Conservation (phyloP, 2,113 vertebrate genomes). For the Natator depressus region DNA sequence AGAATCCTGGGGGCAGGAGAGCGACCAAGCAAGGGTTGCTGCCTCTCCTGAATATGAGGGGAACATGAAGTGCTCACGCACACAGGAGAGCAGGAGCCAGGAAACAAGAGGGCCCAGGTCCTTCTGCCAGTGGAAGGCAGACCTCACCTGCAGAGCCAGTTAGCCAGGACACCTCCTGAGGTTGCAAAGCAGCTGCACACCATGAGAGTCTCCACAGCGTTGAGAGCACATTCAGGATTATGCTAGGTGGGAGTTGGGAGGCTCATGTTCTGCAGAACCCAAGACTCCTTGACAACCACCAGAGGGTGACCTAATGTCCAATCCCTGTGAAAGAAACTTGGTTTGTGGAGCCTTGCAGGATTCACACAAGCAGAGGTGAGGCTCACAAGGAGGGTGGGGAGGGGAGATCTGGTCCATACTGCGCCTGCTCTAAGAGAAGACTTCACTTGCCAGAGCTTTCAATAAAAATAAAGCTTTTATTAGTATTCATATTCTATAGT, state of each 20-base stretch:
- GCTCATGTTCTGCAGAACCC: not conserved
- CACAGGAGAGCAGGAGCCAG: not conserved
- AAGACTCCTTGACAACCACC: not conserved
- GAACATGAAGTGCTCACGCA: not conserved
- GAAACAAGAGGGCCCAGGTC: not conserved
- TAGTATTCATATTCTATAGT: too few species aligned
- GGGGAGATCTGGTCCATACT: not conserved
- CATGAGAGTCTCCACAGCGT: not conserved
- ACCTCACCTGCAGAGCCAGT: not conserved
- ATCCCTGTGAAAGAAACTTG: not conserved
- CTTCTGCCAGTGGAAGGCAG: not conserved
- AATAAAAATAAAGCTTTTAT: not conserved
- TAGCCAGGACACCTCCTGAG: not conserved
- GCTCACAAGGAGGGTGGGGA: not conserved
- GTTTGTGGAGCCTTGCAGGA: not conserved
- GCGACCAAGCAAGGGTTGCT: not conserved
- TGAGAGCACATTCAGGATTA: not conserved
- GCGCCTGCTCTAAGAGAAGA: not conserved
- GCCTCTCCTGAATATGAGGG: not conserved
- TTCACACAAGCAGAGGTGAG: not conserved
- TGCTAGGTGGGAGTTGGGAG: not conserved
- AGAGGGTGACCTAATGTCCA: not conserved
- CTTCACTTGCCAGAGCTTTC: not conserved
- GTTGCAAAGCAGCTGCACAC: not conserved
- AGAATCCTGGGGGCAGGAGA: not conserved